A percentile compares a stretch with the other conserved stretches of the same genome.
Conservation (phyloP, 2,888 invertebrate genomes). For the Xestoiulus laeticollis region DNA sequence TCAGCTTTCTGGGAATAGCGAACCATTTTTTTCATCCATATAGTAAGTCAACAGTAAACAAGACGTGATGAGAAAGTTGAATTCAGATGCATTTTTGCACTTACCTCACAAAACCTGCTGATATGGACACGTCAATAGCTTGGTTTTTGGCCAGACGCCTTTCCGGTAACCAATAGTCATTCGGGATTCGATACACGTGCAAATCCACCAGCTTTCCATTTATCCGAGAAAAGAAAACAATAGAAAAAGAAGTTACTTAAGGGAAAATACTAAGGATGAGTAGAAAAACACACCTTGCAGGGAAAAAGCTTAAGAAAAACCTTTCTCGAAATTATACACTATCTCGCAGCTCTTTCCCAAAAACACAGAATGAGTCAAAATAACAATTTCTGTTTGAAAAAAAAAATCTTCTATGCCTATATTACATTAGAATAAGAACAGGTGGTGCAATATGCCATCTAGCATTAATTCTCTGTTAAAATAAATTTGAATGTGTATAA, state of each 20-base stretch:
- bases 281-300: not conserved
- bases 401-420: not conserved
- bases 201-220: slow-evolving; percentile 65
- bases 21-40: not conserved
- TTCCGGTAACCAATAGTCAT: slow-evolving; percentile 66
- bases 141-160: slow-evolving; percentile 66
- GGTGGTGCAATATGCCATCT: too few species aligned
- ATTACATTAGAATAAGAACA: not conserved
- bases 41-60: not conserved
- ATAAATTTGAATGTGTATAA: too few species aligned
- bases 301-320: not conserved
- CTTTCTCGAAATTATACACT: not conserved
- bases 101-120: slow-evolving; percentile 67
- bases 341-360: not conserved
- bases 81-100: not conserved
- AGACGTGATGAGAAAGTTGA: slow-evolving; percentile 17
- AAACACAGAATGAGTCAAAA: not conserved
- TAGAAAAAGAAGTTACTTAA: not conserved
- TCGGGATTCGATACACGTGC: slow-evolving; percentile 67
- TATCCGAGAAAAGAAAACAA: slow-evolving; percentile 2
- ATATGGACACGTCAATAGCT: slow-evolving; percentile 66
- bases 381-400: not conserved
- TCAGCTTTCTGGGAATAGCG: not conserved
- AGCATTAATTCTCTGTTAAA: too few species aligned
- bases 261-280: not conserved